Evolutionary conservation across 2,888 invertebrate genomes (phyloP).

Genomic region (Choristoneura rosaceana): DNA sequence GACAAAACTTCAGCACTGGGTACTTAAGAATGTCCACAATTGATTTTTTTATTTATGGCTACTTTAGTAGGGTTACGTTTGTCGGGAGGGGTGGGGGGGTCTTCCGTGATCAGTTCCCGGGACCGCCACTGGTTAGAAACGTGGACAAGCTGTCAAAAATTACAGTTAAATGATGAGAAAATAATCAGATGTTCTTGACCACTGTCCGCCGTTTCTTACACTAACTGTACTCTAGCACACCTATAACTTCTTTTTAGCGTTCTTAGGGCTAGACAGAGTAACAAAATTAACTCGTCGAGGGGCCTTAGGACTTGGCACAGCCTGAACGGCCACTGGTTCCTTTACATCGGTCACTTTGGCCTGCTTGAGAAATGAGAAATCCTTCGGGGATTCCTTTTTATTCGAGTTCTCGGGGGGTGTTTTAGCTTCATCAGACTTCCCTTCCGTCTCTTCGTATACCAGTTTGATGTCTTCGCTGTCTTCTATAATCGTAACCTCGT

Average conservation of each 20-base stretch:
- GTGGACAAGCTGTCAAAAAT: too few species aligned
- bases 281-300: slow-evolving; percentile 90
- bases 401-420: slow-evolving; percentile 8
- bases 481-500: slow-evolving; percentile 59
- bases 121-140: too few species aligned
- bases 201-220: too few species aligned
- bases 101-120: too few species aligned
- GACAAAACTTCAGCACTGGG: too few species aligned
- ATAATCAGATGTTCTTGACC: too few species aligned
- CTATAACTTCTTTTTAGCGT: slow-evolving; percentile 83
- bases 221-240: too few species aligned
- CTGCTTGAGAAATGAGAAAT: slow-evolving; percentile 61
- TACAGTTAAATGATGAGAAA: too few species aligned
- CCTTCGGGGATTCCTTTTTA: slow-evolving; percentile 37
- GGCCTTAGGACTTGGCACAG: slow-evolving; percentile 78
- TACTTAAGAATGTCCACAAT: too few species aligned
- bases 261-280: slow-evolving; percentile 92
- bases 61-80: too few species aligned
- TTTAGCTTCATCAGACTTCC: slow-evolving; percentile 38
- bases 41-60: too few species aligned
- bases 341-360: slow-evolving; percentile 73
- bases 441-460: slow-evolving; percentile 83
- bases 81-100: too few species aligned
- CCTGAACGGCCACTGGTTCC: slow-evolving; percentile 54
- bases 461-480: slow-evolving; percentile 86